Conservation (phyloP, 37 sponge, comb jelly and placozoan species). For the Halisarca cf. caerulea region DNA sequence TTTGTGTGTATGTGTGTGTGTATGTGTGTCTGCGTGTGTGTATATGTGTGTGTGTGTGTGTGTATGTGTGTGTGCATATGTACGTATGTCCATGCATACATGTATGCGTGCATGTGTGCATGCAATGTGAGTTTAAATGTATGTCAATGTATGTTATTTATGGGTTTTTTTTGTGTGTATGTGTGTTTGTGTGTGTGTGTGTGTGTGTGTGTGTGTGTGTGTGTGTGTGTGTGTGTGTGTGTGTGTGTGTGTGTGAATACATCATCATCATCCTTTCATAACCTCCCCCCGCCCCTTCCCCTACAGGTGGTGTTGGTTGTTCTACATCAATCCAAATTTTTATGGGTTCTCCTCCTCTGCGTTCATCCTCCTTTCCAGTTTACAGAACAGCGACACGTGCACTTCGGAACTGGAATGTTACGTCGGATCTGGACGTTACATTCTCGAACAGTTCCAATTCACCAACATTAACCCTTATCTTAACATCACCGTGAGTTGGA, state of each 20-base stretch:
- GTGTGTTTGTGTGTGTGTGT: too few relatives aligned
- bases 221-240: background rate
- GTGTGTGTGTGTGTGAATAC: too few relatives aligned
- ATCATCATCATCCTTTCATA: background rate
- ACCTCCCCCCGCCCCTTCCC: background rate
- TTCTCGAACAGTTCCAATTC: slow-evolving; percentile 63
- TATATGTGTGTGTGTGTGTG: too few relatives aligned
- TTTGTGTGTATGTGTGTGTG: too few relatives aligned
- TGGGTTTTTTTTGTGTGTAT: too few relatives aligned
- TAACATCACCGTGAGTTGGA: slow-evolving; percentile 59
- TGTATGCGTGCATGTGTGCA: too few relatives aligned
- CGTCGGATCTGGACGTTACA: slow-evolving; percentile 46
- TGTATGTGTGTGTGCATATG: too few relatives aligned
- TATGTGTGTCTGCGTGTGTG: too few relatives aligned
- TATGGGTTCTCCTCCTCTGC: slow-evolving; percentile 80
- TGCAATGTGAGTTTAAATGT: too few relatives aligned
- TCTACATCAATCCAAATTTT: slow-evolving; percentile 90
- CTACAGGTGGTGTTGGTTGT: slow-evolving; percentile 68
- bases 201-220: background rate
- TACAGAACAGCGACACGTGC: slow-evolving; percentile 37
- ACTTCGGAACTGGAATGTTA: slow-evolving; percentile 77
- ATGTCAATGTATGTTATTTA: too few relatives aligned
- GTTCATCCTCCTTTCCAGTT: slow-evolving; percentile 42
- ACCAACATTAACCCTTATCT: slow-evolving; percentile 66
- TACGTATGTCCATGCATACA: too few relatives aligned